Percentiles rank a stretch among this genome's conserved stretches.
Conservation (phyloP, 53 echinoderm and acorn worm genomes). For the Apostichopus leukothele region DNA sequence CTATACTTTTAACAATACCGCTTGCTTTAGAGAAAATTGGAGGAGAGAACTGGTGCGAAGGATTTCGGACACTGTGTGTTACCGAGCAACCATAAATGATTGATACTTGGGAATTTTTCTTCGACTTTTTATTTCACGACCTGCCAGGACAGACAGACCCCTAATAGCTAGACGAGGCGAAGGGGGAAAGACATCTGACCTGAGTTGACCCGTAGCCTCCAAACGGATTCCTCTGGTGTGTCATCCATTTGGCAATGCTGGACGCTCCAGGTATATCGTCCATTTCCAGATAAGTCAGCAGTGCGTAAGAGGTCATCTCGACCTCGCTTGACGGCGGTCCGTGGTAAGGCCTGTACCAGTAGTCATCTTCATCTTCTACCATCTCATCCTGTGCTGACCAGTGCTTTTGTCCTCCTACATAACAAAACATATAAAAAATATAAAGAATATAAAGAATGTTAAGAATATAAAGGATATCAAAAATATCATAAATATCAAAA, state of each 20-base stretch:
- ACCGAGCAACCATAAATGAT: no score
- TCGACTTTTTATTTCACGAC: no score
- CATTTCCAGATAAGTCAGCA: conserved; percentile 60
- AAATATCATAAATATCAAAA: no score
- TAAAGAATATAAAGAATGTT: background rate
- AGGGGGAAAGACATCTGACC: conserved; percentile 33
- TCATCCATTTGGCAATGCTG: conserved; percentile 64
- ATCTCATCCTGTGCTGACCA: conserved; percentile 13
- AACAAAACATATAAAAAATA: background rate
- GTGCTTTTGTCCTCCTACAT: conserved; percentile 13
- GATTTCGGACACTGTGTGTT: no score
- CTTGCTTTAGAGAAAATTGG: no score
- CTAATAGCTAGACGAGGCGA: background rate
- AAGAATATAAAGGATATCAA: background rate
- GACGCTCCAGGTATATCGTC: conserved; percentile 49
- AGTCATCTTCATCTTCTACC: conserved; percentile 7
- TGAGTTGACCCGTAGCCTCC: conserved; percentile 80
- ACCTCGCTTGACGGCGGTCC: conserved; percentile 59
- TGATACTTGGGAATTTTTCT: no score
- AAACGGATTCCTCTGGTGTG: conserved; percentile 62
- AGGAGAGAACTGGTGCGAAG: no score
- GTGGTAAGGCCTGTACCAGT: conserved; percentile 52
- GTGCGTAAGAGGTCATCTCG: conserved; percentile 74
- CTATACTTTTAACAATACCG: no score
- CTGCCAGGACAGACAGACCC: background rate